A percentile compares a stretch with the other conserved stretches of the same genome.
Evolutionary conservation across 53 echinoderm and acorn worm genomes (phyloP).

Genomic region (Patiria pectinifera): DNA sequence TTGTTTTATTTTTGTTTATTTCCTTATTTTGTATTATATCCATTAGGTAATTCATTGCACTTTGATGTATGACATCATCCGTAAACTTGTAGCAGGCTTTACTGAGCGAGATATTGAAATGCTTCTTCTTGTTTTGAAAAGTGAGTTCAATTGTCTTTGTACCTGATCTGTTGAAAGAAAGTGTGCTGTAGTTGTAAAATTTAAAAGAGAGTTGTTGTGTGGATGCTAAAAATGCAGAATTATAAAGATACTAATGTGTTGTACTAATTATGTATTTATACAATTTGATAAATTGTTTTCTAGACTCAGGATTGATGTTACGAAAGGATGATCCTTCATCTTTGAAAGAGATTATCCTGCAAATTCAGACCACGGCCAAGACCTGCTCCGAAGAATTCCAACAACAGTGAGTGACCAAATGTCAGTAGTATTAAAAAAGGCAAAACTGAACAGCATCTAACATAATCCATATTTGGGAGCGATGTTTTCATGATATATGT

Average conservation of each 20-base stretch:
- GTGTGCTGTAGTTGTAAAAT: neutral
- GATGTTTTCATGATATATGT: no score
- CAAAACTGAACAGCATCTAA: neutral
- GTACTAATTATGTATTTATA: no score
- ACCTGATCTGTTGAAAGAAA: neutral
- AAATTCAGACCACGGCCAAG: constrained; percentile 80
- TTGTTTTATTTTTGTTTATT: neutral
- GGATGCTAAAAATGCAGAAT: no score
- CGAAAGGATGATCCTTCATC: constrained; percentile 92
- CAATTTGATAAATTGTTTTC: no score
- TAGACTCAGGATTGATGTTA: constrained; percentile 83
- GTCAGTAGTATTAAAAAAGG: neutral
- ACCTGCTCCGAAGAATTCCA: constrained; percentile 81
- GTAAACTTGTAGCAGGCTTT: constrained; percentile 79
- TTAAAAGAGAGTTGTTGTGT: no score
- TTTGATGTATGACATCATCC: constrained; percentile 92
- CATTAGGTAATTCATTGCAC: constrained; percentile 90
- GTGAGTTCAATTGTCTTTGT: constrained; percentile 59
- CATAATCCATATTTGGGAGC: no score
- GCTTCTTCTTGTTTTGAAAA: constrained; percentile 89
- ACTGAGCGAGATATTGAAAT: constrained; percentile 95
- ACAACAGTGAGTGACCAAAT: constrained; percentile 75
- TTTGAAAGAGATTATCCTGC: constrained; percentile 90
- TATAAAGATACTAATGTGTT: no score
- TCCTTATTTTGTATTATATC: neutral